These are phyloP conservation scores for Chaetodon trifascialis DNA, from an alignment of 2,113 vertebrate genomes.

Conservation along the genomic window DNA sequence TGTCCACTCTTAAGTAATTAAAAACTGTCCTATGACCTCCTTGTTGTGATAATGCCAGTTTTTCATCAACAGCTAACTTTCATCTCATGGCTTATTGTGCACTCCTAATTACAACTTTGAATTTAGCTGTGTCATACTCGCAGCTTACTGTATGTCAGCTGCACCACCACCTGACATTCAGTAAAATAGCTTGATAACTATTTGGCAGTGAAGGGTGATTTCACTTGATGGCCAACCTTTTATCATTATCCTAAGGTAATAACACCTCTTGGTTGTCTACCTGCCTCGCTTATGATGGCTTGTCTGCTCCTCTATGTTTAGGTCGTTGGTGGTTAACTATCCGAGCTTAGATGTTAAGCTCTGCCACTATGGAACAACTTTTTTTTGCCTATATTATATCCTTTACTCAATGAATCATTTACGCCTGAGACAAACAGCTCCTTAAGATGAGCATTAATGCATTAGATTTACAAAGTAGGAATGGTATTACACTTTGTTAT, in stretches of 20 bases:
- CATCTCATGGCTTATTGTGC: not conserved
- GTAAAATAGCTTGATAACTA: constrained; percentile 1
- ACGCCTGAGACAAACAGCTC: not conserved
- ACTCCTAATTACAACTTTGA: not conserved
- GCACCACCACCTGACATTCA: not conserved
- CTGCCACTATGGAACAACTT: not conserved
- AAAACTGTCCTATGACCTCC: not conserved
- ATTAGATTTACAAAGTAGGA: not conserved
- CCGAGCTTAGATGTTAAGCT: not conserved
- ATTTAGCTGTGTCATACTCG: not conserved
- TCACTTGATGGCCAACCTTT: constrained; percentile 8
- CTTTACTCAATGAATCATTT: not conserved
- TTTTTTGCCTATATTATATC: not conserved
- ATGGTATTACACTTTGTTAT: not conserved
- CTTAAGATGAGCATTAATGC: not conserved
- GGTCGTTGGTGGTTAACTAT: not conserved
- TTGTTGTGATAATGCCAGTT: not conserved
- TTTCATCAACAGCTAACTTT: not conserved
- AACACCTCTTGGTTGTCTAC: not conserved
- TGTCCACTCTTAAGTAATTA: not conserved
- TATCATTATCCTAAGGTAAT: constrained; percentile 14
- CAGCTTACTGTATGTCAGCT: not conserved
- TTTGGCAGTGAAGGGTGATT: not conserved
- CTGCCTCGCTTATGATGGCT: not conserved
- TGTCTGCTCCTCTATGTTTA: not conserved